Base-by-base conservation (phyloP, 2,113 vertebrate species). In the Muntiacus reevesi region DNA sequence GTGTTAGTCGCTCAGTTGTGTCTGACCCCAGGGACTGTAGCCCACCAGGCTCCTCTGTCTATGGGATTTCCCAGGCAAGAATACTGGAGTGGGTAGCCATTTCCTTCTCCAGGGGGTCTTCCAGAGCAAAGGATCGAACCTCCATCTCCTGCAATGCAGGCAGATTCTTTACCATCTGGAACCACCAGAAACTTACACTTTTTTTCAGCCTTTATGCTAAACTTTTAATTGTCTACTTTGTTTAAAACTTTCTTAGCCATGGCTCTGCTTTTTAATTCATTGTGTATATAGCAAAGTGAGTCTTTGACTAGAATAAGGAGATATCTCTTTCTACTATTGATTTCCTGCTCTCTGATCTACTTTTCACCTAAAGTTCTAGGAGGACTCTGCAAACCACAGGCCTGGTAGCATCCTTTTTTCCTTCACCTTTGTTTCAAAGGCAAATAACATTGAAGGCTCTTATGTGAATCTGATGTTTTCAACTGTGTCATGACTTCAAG, bases 211-310 rank as follows among this genome's bases (percentile, higher is more conserved):
- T 84, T 90, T 62, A 76, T 50, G 27, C 40, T 60, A n/a, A 21
- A 81, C 43, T 94, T 97, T 67, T 62, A 30, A 60, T 96, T 87
- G 52, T 93, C 74, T 95, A 60, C 55, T 62, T 82, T 85, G 64
- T 96, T 79, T 67, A 87, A 40, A 40, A 40, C 40, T 40, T 97
- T 94, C 89, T 60, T 94, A 43, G 71, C 55, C 78, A 52, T 30
- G 81, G 57, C 57, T 15, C 62, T 96, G 52, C 87, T 92, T 95
- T 74, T 93, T 96, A 96, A 93, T 96, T 97, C 95, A 93, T 60
- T 93, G 57, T 92, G 33, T 94, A 47, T 83, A 45, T 2, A 93
- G 79, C 57, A 90, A 91, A 94, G 45, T 15, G 28, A 47, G 12
- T 91, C 95, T 97, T 95, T 84, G 52, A 95, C 40, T 90, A 82